Base-by-base conservation (phyloP, 2,888 invertebrate genomes). In the Hermaeophaga mercurialis region DNA sequence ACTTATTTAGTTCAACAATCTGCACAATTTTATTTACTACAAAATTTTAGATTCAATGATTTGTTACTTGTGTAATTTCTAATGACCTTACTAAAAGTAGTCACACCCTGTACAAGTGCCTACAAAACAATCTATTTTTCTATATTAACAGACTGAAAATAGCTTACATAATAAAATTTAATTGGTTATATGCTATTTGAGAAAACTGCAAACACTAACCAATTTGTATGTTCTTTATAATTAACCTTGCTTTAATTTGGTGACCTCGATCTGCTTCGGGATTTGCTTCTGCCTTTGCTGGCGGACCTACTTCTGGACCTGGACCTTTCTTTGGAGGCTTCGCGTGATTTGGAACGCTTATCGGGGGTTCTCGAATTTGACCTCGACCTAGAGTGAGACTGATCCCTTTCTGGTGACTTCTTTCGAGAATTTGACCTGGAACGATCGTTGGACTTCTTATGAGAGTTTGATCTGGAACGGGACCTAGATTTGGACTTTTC, bases 341-440 rank as follows among this genome's bases (percentile, higher is more conserved):
- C 73, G 17, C 74, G 64, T 9, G 75, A 75, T 53, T 69, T 71
- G 38, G 78, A 79, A 45, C 74, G 73, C 69, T 73, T 63, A 34
- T 68, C 65, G 46, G 69, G 66, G 7, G 65, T 65, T 46, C 63
- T 59, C 11, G 67, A 67, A 26, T 64, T 61, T 7, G 70, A 70
- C 44, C 69, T 74, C 43, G 75, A 79, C 45, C 69, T 73, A 46
- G 75, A 79, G 54, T 79, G 72, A 15, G 77, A 75, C 55, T 73
- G 71, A 15, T 70, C 71, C 55, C 74, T 70, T 12, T 70, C 71
- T 9, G 59, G 64, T 5, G 70, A 67, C 63, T 69, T 71, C 61
- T 72, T 72, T 63, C 74, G 73, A 28, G 76, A 77, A 59, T 73
- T 74, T 15, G 73, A 73, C 41, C 64, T 66, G 24, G 73, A 73